A percentile compares a stretch with the other conserved stretches of the same genome.
Evolutionary conservation across 2,888 invertebrate genomes (phyloP).

Genomic region (Ectobius pallidus): DNA sequence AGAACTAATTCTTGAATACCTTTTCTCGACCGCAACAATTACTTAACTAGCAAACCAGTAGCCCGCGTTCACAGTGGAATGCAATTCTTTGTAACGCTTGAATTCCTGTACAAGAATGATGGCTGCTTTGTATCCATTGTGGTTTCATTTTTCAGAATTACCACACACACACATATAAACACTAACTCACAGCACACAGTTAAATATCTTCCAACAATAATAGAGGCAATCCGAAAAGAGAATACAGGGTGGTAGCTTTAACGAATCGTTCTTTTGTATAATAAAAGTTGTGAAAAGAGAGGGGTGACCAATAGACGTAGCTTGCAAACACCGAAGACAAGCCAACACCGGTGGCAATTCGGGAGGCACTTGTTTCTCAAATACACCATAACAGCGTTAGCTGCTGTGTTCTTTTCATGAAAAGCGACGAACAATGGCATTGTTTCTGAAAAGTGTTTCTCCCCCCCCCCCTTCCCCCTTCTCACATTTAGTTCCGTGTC

Average conservation of each 20-base stretch:
- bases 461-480: background rate
- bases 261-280: background rate
- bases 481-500: constrained; percentile 12
- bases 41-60: constrained; percentile 7
- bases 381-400: constrained; percentile 13
- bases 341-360: constrained; percentile 28
- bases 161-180: background rate
- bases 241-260: background rate
- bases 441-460: constrained; percentile 30
- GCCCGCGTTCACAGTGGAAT: background rate
- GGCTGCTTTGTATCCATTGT: background rate
- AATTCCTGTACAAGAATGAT: constrained; percentile 8
- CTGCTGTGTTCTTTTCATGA: constrained; percentile 19
- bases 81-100: constrained; percentile 5
- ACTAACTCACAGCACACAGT: background rate
- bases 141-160: constrained; percentile 4
- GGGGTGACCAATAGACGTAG: background rate
- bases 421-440: constrained; percentile 28
- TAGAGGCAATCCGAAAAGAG: background rate
- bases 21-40: background rate
- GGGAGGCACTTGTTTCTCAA: constrained; percentile 5
- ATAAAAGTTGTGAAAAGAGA: constrained; percentile 12
- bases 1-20: constrained; percentile 9
- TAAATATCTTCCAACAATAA: background rate
- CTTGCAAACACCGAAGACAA: constrained; percentile 11